phyloP scores from a whole-genome alignment of 2,797 vertebrate species.

The Erpetoichthys calabaricus region DNA sequence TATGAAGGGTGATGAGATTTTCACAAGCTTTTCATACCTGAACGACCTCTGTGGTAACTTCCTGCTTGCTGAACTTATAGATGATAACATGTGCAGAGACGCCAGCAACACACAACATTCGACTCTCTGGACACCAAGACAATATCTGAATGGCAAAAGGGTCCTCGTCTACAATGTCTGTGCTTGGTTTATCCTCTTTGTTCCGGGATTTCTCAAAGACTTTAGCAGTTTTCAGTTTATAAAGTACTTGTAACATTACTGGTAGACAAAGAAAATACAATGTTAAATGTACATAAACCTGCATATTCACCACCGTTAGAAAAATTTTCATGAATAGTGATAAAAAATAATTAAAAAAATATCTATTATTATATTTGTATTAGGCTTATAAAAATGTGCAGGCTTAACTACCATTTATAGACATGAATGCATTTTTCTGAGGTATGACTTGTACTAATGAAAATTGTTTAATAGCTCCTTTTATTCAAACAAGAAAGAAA shows the following conservation, averaged over 20 bases:
- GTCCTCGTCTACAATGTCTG: conserved; percentile 88
- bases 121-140: conserved; percentile 89
- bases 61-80: conserved; percentile 93
- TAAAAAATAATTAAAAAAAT: no score
- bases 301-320: no score
- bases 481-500: no score
- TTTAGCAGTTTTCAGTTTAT: conserved; percentile 97
- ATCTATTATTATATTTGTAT: no score
- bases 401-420: no score
- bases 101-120: conserved; percentile 87
- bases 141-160: conserved; percentile 93
- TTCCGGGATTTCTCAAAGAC: conserved; percentile 88
- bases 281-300: conserved; percentile 9
- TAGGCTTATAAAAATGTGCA: no score
- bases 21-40: conserved; percentile 51
- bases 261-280: conserved; percentile 22
- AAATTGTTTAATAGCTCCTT: no score
- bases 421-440: no score
- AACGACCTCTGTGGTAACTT: conserved; percentile 82
- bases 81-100: conserved; percentile 89
- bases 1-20: no score
- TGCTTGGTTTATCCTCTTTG: conserved; percentile 80
- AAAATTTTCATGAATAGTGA: no score
- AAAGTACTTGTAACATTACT: conserved; percentile 97
- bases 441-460: no score